Conservation (phyloP, 2,113 vertebrate species). For the Mastomys coucha region DNA sequence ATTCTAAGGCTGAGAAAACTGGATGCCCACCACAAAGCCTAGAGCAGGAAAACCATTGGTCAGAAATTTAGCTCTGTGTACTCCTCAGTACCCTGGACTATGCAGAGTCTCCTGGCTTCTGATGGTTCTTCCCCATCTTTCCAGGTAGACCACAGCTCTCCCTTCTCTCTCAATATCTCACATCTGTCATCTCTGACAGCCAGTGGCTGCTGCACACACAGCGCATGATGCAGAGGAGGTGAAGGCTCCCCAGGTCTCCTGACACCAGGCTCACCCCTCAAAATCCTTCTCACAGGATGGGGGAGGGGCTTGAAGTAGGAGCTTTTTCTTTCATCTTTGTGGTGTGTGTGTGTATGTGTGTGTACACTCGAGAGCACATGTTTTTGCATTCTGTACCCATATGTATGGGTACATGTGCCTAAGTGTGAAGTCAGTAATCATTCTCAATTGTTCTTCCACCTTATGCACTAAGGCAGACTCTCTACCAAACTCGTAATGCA, state of each 20-base stretch:
- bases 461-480: not conserved
- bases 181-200: not conserved
- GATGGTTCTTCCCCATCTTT: not conserved
- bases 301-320: too few relatives aligned
- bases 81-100: not conserved
- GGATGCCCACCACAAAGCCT: too few relatives aligned
- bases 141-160: not conserved
- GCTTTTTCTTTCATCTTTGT: not conserved
- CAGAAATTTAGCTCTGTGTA: not conserved
- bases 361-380: not conserved
- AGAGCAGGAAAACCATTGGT: not conserved
- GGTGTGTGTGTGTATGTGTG: not conserved
- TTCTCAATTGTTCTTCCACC: not conserved
- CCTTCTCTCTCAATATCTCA: not conserved
- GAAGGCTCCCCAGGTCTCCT: not conserved
- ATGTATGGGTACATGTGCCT: not conserved
- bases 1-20: not conserved
- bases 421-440: not conserved
- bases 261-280: not conserved
- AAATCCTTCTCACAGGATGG: not conserved
- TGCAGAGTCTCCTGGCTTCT: not conserved
- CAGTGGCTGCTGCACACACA: not conserved
- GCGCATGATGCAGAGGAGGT: not conserved
- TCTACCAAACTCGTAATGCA: too few relatives aligned
- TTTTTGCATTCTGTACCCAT: not conserved